Percentiles rank a stretch among this genome's conserved stretches.
Conservation (phyloP, 1,140 invertebrate genomes). For the Drosophila trapezifrons region DNA sequence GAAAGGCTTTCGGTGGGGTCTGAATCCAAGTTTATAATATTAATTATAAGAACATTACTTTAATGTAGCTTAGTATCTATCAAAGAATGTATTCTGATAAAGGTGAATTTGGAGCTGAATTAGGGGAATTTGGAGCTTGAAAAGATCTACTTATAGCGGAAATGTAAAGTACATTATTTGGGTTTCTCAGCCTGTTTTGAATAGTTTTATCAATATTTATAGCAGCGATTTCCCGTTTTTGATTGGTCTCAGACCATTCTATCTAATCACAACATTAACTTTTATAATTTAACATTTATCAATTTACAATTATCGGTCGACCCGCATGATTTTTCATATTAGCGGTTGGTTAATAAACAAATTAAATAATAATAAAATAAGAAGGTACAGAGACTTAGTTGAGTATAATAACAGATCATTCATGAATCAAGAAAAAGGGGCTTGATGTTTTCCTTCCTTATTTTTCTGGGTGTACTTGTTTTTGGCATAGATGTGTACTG, state of each 20-base stretch:
- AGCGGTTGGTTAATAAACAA: neutral
- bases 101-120: too few relatives aligned
- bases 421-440: too few relatives aligned
- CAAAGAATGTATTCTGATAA: neutral
- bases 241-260: neutral
- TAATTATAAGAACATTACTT: neutral
- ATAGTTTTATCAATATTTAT: slow-evolving; percentile 10
- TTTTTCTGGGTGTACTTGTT: too few relatives aligned
- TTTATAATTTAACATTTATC: neutral
- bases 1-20: neutral
- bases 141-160: neutral
- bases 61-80: neutral
- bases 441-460: too few relatives aligned
- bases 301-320: slow-evolving; percentile 8
- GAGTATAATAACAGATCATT: too few relatives aligned
- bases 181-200: neutral
- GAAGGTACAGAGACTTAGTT: too few relatives aligned
- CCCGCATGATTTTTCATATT: slow-evolving; percentile 2
- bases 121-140: neutral
- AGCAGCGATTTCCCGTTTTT: neutral
- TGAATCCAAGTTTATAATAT: neutral
- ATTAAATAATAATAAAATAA: too few relatives aligned
- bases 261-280: slow-evolving; percentile 7
- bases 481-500: too few relatives aligned
- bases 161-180: neutral